These are phyloP conservation scores for Pelmatolapia mariae DNA, from an alignment of 2,113 vertebrate species.

Conservation along the genomic window DNA sequence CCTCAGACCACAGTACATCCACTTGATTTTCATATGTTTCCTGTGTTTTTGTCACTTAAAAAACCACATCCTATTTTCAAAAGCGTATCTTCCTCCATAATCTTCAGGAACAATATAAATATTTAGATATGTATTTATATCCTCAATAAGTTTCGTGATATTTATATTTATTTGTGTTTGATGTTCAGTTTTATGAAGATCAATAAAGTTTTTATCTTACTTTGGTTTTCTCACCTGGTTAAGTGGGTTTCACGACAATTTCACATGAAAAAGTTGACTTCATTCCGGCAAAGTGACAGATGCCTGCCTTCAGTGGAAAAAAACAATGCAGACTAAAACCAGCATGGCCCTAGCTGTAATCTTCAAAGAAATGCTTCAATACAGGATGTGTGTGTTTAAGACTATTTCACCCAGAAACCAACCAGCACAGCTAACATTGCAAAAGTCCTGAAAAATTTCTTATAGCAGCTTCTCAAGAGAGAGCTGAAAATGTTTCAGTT, in stretches of 20 bases:
- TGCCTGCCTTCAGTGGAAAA: fast-evolving
- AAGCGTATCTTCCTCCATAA: neutral
- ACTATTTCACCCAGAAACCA: neutral
- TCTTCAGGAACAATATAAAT: neutral
- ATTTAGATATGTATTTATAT: too few relatives aligned
- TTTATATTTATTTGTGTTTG: neutral
- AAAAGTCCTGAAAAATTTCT: fast-evolving
- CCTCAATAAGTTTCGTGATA: fast-evolving
- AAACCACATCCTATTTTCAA: fast-evolving
- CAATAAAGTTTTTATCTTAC: neutral
- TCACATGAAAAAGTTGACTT: neutral
- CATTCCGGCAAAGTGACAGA: fast-evolving
- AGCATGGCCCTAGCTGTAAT: neutral
- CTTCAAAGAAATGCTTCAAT: fast-evolving
- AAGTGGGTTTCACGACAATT: neutral
- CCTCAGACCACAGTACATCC: neutral
- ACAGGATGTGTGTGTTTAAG: fast-evolving
- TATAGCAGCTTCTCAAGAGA: neutral
- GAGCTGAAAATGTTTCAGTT: neutral
- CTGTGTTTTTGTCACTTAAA: neutral
- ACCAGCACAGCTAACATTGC: neutral
- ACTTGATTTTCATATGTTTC: fast-evolving
- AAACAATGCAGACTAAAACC: neutral
- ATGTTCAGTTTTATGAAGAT: neutral
- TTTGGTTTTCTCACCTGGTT: neutral